Evolutionary conservation across 2,888 invertebrate species (phyloP), one percentile per base, ranked within the genome.

Genomic region (Serripes groenlandicus): DNA sequence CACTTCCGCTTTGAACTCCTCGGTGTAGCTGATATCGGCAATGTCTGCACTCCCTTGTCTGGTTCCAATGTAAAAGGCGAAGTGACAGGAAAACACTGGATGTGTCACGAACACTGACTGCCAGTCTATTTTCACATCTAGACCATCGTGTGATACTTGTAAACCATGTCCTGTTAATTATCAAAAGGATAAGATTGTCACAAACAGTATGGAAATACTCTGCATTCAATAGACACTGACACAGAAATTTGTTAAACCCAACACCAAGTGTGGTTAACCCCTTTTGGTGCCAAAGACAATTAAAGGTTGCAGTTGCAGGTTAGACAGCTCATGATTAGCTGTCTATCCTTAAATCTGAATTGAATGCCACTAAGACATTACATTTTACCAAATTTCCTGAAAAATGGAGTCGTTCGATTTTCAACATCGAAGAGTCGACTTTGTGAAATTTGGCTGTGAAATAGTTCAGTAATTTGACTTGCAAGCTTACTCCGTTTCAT

Each of bases 31-130:
- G 1, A 78, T 34, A 32, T 80, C 80, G 2, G 58, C 0, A 28
- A 80, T 34, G 42, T 80, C 80, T 23, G 75, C 37, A 32, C 42
- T 71, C 15, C 80, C 80, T 5, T 28, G 21, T 11, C 64, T 60
- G 4, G 80, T 56, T 9, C 80, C 80, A 0, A 80, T 62, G 30
- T 42, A 34, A 32, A 80, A 49, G n/a, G 62, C 64, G 28, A 49
- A 80, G n/a, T 54, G 37, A 28, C 32, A 30, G 0, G 49, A 54
- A 26, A 75, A 11, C 1, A 26, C 62, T 3, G 35, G 30, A 37
- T 30, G 32, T 7, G 71, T 49, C 23, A 26, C 11, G 32, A 80
- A 80, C 28, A 72, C 75, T 23, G 26, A 30, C 21, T 49, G 37
- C 80, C 80, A 80, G 35, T 75, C 71, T 0, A 80, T 28, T 11